Evolutionary conservation across 1,140 invertebrate species (phyloP).

Genomic region (Macrocentrus cingulum): DNA sequence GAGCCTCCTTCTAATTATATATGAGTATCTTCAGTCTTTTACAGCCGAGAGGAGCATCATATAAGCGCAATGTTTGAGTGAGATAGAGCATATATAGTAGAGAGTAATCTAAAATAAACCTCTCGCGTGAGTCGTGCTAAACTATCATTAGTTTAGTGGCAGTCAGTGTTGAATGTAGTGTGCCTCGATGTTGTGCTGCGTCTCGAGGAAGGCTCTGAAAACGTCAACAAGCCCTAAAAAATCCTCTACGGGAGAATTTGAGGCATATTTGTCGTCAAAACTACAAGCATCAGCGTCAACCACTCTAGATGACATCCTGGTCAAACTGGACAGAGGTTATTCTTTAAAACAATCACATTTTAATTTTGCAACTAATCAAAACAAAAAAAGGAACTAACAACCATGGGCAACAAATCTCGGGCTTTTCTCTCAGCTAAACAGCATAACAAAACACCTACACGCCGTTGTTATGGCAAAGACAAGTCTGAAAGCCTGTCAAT

Average conservation of each 20-base stretch:
- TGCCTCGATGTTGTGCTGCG: slow-evolving; percentile 48
- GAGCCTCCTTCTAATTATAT: slow-evolving; percentile 15
- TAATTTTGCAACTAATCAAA: too few species aligned
- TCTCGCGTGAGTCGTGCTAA: not conserved
- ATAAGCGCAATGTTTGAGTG: slow-evolving; percentile 5
- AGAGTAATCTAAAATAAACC: not conserved
- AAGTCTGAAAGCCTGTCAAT: not conserved
- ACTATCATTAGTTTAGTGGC: slow-evolving; percentile 15
- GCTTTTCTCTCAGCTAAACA: too few species aligned
- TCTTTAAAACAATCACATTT: not conserved
- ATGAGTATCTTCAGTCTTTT: slow-evolving; percentile 7
- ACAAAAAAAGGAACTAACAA: too few species aligned
- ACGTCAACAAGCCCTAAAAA: slow-evolving; percentile 12
- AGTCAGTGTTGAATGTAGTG: slow-evolving; percentile 20
- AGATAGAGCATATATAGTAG: not conserved
- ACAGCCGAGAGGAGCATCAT: not conserved
- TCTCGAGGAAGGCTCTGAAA: slow-evolving; percentile 41
- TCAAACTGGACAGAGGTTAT: not conserved
- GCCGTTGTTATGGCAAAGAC: too few species aligned
- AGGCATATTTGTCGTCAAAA: slow-evolving; percentile 6
- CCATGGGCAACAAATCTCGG: too few species aligned
- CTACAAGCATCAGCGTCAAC: not conserved
- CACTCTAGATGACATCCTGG: slow-evolving; percentile 8
- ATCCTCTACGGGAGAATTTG: slow-evolving; percentile 5
- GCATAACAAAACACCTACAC: too few species aligned